Percentiles rank a stretch among this genome's conserved stretches.
Conservation (phyloP, 2,797 vertebrate species). For the Aeoliscus strigatus region DNA sequence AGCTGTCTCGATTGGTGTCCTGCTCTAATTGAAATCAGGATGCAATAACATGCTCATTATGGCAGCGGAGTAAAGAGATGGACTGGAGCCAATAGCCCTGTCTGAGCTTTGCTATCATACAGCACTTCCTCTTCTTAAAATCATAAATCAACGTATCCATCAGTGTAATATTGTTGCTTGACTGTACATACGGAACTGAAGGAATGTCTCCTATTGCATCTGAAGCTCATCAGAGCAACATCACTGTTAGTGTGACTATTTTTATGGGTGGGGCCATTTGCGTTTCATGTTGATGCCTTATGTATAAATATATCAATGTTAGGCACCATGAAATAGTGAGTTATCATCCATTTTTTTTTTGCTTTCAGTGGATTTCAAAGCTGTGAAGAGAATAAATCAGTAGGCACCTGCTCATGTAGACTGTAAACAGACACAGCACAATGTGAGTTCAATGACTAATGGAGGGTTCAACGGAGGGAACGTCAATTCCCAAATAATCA, state of each 20-base stretch:
- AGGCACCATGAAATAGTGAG: too few relatives aligned
- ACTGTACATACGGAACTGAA: slow-evolving; percentile 17
- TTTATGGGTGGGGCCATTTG: slow-evolving; percentile 34
- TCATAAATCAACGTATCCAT: slow-evolving; percentile 39
- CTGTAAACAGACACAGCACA: too few relatives aligned
- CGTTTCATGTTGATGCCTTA: slow-evolving; percentile 48
- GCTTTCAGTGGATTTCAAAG: too few relatives aligned
- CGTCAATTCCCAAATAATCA: too few relatives aligned
- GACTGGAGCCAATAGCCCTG: slow-evolving; percentile 37
- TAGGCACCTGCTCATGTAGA: too few relatives aligned
- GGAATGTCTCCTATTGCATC: slow-evolving; percentile 37
- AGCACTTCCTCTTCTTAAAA: slow-evolving; percentile 24
- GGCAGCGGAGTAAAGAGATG: slow-evolving; percentile 37
- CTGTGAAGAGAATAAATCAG: too few relatives aligned
- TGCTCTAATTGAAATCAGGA: slow-evolving; percentile 73
- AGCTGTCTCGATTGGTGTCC: slow-evolving; percentile 60
- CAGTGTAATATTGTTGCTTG: too few relatives aligned
- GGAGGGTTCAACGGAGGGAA: too few relatives aligned
- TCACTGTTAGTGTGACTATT: slow-evolving; percentile 29
- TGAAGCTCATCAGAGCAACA: slow-evolving; percentile 55
- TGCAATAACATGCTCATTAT: slow-evolving; percentile 65
- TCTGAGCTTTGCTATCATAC: slow-evolving; percentile 41
- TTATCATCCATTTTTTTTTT: too few relatives aligned
- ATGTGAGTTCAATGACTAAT: too few relatives aligned
- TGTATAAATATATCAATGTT: too few relatives aligned